Conservation (phyloP, 2,797 vertebrate species). For the Acrossocheilus wenchowensis region DNA sequence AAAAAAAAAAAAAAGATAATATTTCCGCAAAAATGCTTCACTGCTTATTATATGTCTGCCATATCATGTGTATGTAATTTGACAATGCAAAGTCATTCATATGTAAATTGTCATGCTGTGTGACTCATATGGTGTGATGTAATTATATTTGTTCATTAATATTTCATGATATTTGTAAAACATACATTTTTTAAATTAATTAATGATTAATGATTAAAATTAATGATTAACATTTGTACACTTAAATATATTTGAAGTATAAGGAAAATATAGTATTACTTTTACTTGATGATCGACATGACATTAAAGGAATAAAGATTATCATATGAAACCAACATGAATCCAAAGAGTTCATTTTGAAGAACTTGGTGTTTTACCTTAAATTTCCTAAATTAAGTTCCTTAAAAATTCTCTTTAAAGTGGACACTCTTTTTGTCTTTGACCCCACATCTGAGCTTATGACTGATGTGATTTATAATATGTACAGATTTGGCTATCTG, state of each 20-base stretch:
- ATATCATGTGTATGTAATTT: background rate
- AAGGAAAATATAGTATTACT: background rate
- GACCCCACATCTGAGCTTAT: background rate
- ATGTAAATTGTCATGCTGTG: background rate
- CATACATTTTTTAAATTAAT: no score
- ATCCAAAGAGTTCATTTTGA: background rate
- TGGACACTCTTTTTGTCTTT: background rate
- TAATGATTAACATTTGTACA: background rate
- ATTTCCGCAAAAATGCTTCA: background rate
- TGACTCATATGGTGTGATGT: background rate
- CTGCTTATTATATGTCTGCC: background rate
- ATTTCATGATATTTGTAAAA: background rate
- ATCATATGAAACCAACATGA: background rate
- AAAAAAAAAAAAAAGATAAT: no score
- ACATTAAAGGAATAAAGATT: background rate
- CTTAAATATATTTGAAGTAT: background rate
- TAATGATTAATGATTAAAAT: no score
- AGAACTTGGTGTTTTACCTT: background rate
- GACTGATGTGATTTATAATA: background rate
- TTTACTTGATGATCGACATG: background rate
- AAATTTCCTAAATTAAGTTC: no score
- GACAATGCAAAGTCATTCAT: background rate
- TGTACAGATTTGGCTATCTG: conserved; percentile 13
- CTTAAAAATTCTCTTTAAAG: background rate
- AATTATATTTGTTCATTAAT: background rate